A percentile compares a stretch with the other conserved stretches of the same genome.
Evolutionary conservation across 2,888 invertebrate genomes (phyloP).

Genomic region (Calameuta idolon): DNA sequence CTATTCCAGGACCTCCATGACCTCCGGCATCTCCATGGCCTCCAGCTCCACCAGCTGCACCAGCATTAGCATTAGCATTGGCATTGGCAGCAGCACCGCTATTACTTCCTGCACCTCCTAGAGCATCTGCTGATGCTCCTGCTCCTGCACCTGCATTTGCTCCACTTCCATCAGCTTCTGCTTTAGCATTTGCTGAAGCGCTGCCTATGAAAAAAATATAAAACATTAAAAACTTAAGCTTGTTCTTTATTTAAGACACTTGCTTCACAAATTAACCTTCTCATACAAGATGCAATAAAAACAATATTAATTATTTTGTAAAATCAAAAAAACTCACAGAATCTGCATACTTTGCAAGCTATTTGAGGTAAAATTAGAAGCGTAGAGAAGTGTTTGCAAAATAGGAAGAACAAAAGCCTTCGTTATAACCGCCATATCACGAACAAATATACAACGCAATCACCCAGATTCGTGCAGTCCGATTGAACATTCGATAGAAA

Average conservation of each 20-base stretch:
- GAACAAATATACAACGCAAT: too few species aligned
- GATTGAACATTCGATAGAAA: background rate
- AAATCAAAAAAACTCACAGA: background rate
- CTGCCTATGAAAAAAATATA: background rate
- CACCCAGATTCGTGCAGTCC: background rate
- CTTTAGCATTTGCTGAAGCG: constrained; percentile 14
- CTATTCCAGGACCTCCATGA: constrained; percentile 1
- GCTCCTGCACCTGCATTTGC: constrained; percentile 2
- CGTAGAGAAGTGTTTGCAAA: constrained; percentile 17
- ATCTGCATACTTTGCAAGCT: constrained; percentile 2
- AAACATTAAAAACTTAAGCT: too few species aligned
- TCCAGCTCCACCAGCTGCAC: background rate
- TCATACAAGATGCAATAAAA: too few species aligned
- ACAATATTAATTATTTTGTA: too few species aligned
- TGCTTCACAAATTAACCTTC: too few species aligned
- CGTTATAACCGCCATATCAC: constrained; percentile 7
- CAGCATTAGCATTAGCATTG: background rate
- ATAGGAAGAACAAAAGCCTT: constrained; percentile 12
- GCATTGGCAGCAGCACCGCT: constrained; percentile 3
- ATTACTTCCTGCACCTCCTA: constrained; percentile 7
- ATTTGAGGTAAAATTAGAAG: background rate
- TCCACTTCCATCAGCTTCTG: constrained; percentile 8
- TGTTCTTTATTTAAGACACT: too few species aligned
- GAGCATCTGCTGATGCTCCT: background rate
- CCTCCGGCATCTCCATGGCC: constrained; percentile 8